A percentile compares a stretch with the other conserved stretches of the same genome.
phyloP scores from a whole-genome alignment of 2,797 vertebrate genomes.

The Sebastes aleutianus region DNA sequence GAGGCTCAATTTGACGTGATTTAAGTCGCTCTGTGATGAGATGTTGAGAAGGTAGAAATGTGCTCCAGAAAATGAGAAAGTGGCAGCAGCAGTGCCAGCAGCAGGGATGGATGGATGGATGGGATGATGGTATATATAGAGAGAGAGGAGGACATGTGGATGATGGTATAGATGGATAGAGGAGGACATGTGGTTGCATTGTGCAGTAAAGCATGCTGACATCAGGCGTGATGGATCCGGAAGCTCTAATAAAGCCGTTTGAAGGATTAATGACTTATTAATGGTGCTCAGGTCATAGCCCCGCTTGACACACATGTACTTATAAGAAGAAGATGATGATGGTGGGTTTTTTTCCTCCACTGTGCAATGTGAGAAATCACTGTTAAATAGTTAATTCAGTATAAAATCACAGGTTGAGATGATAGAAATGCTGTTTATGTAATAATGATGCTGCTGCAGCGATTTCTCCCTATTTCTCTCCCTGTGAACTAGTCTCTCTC shows the following conservation, averaged over 20 bases:
- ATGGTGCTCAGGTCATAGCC: background rate
- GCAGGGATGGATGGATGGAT: background rate
- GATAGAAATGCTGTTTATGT: constrained; percentile 53
- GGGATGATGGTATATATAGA: background rate
- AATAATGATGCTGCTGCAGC: constrained; percentile 62
- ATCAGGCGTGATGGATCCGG: constrained; percentile 33
- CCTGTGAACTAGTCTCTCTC: constrained; percentile 37
- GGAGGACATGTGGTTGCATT: constrained; percentile 21
- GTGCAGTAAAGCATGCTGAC: constrained; percentile 6
- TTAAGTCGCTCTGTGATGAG: constrained; percentile 14
- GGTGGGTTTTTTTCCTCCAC: background rate
- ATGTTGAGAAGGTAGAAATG: background rate
- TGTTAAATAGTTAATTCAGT: background rate
- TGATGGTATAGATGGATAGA: background rate
- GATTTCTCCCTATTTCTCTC: constrained; percentile 13
- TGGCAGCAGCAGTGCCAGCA: background rate
- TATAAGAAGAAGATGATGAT: background rate
- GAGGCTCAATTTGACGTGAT: constrained; percentile 30
- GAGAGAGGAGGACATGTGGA: constrained; percentile 15
- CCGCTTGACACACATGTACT: background rate
- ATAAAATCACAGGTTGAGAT: constrained; percentile 22
- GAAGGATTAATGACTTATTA: constrained; percentile 26
- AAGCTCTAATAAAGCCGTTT: constrained; percentile 5
- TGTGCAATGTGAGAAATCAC: background rate
- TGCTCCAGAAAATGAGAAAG: background rate